phyloP scores from a whole-genome alignment of 37 sponge, comb jelly and placozoan genomes.

The Diacarnus erythraeanus region DNA sequence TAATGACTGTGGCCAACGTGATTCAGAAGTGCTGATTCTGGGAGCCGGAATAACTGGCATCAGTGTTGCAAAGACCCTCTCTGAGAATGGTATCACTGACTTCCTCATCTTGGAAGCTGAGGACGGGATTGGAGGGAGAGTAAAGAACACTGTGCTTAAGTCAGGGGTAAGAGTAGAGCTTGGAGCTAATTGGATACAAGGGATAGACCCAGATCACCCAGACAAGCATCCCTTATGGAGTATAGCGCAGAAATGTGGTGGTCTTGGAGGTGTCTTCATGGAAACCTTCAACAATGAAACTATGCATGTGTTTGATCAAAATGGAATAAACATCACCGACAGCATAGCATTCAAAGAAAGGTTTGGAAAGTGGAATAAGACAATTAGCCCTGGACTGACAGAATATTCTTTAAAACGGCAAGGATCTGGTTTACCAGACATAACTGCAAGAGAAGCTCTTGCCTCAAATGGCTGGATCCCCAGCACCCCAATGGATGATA shows the following conservation, averaged over 20 bases:
- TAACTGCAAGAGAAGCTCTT: slow-evolving; percentile 33
- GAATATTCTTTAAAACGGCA: background rate
- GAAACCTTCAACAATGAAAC: background rate
- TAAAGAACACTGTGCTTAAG: background rate
- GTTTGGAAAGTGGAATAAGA: background rate
- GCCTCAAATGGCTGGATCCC: slow-evolving; percentile 26
- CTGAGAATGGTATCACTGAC: slow-evolving; percentile 36
- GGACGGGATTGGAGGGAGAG: slow-evolving; percentile 52
- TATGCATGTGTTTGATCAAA: background rate
- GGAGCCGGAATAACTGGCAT: slow-evolving; percentile 75
- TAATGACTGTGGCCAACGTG: too few species aligned
- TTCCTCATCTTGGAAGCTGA: slow-evolving; percentile 61
- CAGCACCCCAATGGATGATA: slow-evolving; percentile 17
- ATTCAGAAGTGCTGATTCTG: slow-evolving; percentile 65
- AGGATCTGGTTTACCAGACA: slow-evolving; percentile 5
- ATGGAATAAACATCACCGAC: slow-evolving; percentile 1
- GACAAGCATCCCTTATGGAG: slow-evolving; percentile 29
- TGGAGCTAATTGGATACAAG: slow-evolving; percentile 65
- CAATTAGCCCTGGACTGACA: background rate
- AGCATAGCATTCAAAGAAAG: slow-evolving; percentile 6
- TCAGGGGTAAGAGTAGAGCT: slow-evolving; percentile 12
- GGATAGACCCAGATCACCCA: slow-evolving; percentile 23
- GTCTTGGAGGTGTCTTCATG: background rate
- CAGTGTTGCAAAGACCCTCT: slow-evolving; percentile 53
- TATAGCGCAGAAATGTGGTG: slow-evolving; percentile 25